Evolutionary conservation across 2,797 vertebrate genomes (phyloP).

Genomic region (Spinibarbus caldwelli): DNA sequence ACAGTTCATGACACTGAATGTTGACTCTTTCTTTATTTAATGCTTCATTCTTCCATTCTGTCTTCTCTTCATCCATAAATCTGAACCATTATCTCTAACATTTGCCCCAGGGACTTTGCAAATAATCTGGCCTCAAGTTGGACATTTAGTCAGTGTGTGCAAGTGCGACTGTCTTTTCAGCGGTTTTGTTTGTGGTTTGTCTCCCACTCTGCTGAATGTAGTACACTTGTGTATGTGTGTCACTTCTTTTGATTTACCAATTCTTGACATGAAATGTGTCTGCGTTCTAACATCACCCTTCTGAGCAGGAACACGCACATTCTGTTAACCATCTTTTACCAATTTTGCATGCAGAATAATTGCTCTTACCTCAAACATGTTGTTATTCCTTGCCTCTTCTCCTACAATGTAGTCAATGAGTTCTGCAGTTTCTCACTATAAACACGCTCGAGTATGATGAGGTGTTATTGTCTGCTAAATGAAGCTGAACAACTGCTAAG

Average conservation of each 20-base stretch:
- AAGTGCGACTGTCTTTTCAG: conserved; percentile 17
- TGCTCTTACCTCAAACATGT: not conserved
- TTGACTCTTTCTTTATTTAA: conserved; percentile 9
- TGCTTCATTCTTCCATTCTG: conserved; percentile 43
- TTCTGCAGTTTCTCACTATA: not conserved
- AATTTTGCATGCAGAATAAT: conserved; percentile 5
- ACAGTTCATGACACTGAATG: not conserved
- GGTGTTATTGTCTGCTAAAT: not conserved
- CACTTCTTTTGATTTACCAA: conserved; percentile 5
- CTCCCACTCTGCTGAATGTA: conserved; percentile 73
- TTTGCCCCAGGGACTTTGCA: conserved; percentile 21
- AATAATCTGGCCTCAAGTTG: conserved; percentile 6
- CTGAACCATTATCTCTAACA: conserved; percentile 4
- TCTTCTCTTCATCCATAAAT: not conserved
- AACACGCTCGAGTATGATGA: not conserved
- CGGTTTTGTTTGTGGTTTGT: conserved; percentile 53
- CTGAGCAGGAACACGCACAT: not conserved
- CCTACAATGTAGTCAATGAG: not conserved
- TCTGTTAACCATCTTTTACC: not conserved
- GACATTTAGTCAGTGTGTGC: conserved; percentile 36
- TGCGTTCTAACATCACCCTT: conserved; percentile 6
- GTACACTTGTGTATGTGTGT: conserved; percentile 56
- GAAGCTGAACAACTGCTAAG: not conserved
- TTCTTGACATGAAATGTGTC: not conserved
- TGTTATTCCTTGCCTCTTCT: not conserved